Evolutionary conservation across 2,113 vertebrate genomes (phyloP), one percentile per base, ranked within the genome.

Genomic region (Stomatorhinus ivindoensis): DNA sequence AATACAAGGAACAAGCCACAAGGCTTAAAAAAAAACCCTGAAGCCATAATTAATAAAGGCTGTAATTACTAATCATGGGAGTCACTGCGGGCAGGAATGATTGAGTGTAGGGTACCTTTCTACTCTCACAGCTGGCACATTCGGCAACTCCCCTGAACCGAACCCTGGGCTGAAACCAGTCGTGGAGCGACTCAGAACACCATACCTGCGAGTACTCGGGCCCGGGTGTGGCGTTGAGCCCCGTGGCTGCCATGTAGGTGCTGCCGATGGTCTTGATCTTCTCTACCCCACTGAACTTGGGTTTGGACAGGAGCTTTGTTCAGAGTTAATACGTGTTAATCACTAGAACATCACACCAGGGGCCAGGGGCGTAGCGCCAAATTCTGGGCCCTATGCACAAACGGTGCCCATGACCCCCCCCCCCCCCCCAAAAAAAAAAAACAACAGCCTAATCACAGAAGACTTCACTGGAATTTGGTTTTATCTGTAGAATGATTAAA

Each of bases 181-280:
- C 55, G 0, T 0, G 55, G 13, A 42, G 73, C 15, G 7, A 8
- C 39, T 17, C 21, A 8, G 44, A 10, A 21, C 42, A 7, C 10
- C 42, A 39, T 97, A 97, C 98, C 97, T 98, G 98, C 91, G 95
- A 82, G 2, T 96, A 96, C 91, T 99, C 98, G 91, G 97, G 97
- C 94, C 96, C 98, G 8, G 96, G 96, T 21, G 97, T 95, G 2
- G 97, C 95, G 46, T 98, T 99, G 90, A 99, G 90, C 88, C 98
- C 98, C 3, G 98, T 99, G 2, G 98, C 98, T 86, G 98, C 98
- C 98, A 99, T 99, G 92, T 99, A 99, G 3, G 98, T 99, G 94
- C 98, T 99, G n/a, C 98, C 98, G 9, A 99, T 99, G 90, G 98
- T 99, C 95, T 99, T 99, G 93, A 99, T 99, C 94, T 99, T 99